Evolutionary conservation across 2,797 vertebrate genomes (phyloP), one percentile per base, ranked within the genome.

Genomic region (Adelosebastes latens): DNA sequence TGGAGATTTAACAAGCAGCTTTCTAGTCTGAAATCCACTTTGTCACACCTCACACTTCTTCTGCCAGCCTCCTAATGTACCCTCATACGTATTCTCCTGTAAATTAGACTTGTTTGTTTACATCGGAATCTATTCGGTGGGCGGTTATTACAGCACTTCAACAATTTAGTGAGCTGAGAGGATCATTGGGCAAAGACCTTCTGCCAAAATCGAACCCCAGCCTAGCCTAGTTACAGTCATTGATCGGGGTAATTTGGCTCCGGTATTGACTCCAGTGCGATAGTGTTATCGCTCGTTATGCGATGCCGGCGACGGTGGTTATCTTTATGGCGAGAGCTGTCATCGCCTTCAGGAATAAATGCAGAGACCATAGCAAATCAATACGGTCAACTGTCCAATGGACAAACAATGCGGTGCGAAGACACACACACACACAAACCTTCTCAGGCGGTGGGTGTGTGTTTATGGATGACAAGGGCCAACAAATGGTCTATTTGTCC

Each of bases 401-500:
- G 76, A 77, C 65, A 85, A 81, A 81, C 84, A 69, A 29, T 31
- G 42, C 49, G 31, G 63, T 39, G 25, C 4, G 18, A 58, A 16
- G 6, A n/a, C n/a, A 77, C 20, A n/a, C 32, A 31, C 67, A 60
- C 60, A 61, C 32, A 31, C 67, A 61, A 56, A 61, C 61, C 14
- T 24, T 80, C 56, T 59, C 46, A 20, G n/a, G 58, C 64, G 1
- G 16, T 60, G 64, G 68, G 53, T 75, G 77, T 88, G 82, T 82
- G 79, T 88, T 79, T 83, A 82, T 69, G 71, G 75, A 49, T 83
- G 89, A 87, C 77, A n/a, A 60, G 64, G 76, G 25, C 58, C 65
- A 27, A 75, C 79, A 81, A 89, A 90, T 73, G 75, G 75, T 82
- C 83, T 63, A 80, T 93, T 93, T 92, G 85, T 93, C 83, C 87